Conservation (phyloP, 1,140 invertebrate genomes). For the Micrasema longulum region DNA sequence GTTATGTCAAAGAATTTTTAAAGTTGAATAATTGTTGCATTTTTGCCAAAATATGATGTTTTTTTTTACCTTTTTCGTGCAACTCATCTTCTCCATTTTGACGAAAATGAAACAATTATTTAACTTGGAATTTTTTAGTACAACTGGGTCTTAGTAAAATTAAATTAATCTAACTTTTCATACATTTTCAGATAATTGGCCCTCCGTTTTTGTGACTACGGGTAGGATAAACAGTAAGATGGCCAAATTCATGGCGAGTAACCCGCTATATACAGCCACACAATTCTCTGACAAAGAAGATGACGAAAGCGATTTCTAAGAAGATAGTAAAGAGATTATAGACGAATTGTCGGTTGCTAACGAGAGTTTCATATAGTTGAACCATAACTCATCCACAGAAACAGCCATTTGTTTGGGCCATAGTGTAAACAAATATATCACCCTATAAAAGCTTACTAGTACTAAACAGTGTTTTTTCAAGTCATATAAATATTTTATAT, state of each 20-base stretch:
- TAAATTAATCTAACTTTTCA: neutral
- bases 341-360: neutral
- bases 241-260: constrained; percentile 1
- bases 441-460: too few relatives aligned
- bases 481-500: too few relatives aligned
- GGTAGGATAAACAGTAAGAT: neutral
- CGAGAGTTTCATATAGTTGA: neutral
- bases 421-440: too few relatives aligned
- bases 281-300: neutral
- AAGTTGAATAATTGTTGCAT: too few relatives aligned
- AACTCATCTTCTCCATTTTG: too few relatives aligned
- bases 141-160: too few relatives aligned
- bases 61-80: too few relatives aligned
- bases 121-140: too few relatives aligned
- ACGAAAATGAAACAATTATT: too few relatives aligned
- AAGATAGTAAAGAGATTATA: neutral
- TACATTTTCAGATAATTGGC: constrained; percentile 15
- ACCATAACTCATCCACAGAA: neutral
- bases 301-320: neutral
- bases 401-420: constrained; percentile 4
- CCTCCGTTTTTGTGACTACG: neutral
- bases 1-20: too few relatives aligned
- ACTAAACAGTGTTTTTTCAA: too few relatives aligned
- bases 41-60: too few relatives aligned
- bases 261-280: constrained; percentile 12